These are phyloP conservation scores for Sminthurinus aureus DNA, from an alignment of 2,888 invertebrate genomes.

Conservation along the genomic window DNA sequence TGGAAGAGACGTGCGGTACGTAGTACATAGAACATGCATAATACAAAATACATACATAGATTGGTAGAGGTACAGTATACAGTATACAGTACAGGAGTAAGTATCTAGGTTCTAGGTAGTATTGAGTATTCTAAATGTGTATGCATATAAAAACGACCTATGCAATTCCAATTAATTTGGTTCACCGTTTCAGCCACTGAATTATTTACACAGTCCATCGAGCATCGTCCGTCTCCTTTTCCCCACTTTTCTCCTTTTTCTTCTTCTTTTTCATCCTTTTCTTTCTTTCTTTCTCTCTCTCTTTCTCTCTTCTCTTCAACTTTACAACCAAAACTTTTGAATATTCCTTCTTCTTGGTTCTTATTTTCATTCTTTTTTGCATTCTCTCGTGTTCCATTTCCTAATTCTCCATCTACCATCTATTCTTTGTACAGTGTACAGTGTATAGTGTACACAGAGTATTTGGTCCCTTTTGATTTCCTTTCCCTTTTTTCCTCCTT, in stretches of 20 bases:
- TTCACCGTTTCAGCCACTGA: neutral
- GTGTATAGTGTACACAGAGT: too few species aligned
- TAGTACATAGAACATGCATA: too few species aligned
- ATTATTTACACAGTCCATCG: conserved; percentile 5
- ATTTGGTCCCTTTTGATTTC: too few species aligned
- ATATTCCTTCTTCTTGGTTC: neutral
- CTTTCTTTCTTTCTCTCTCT: neutral
- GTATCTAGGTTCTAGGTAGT: neutral
- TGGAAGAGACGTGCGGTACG: too few species aligned
- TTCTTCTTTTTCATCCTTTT: too few species aligned
- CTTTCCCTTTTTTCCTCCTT: too few species aligned
- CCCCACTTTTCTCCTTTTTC: neutral
- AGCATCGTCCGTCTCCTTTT: neutral
- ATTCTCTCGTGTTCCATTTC: neutral
- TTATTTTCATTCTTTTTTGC: neutral
- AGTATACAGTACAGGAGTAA: neutral
- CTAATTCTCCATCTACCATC: too few species aligned
- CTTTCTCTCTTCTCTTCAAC: neutral
- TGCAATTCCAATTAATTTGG: conserved; percentile 15
- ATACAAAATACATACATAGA: too few species aligned
- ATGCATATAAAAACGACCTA: neutral
- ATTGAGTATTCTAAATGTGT: neutral
- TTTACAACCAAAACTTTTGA: neutral
- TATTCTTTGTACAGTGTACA: too few species aligned
- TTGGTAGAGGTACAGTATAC: too few species aligned